Conservation (phyloP, 1,140 invertebrate genomes). For the Ceratitis capitata region DNA sequence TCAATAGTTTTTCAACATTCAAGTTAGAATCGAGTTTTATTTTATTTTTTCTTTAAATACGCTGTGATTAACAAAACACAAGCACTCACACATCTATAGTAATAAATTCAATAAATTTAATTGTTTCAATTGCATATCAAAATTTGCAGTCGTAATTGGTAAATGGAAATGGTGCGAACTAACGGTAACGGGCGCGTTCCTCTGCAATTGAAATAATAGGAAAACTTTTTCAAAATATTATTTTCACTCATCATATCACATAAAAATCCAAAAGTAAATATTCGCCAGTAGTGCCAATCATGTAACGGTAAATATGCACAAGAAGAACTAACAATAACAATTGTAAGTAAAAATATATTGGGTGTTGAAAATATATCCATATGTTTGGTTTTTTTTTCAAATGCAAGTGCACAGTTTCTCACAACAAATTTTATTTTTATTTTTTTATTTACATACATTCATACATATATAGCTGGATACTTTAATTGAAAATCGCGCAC, state of each 20-base stretch:
- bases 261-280: background rate
- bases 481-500: conserved; percentile 29
- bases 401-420: no score
- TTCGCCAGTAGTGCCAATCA: background rate
- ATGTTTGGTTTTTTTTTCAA: background rate
- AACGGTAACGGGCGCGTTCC: background rate
- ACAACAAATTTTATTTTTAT: background rate
- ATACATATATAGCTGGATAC: background rate
- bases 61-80: background rate
- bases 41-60: background rate
- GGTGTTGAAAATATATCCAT: background rate
- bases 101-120: background rate
- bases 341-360: background rate
- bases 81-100: background rate
- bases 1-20: background rate
- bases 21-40: background rate
- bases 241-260: background rate
- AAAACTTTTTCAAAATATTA: background rate
- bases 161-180: background rate
- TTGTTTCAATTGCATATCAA: background rate
- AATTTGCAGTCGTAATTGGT: background rate
- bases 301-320: background rate
- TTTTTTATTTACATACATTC: background rate
- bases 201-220: background rate
- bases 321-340: background rate